Evolutionary conservation across 2,888 invertebrate species (phyloP).

Genomic region (Trissoscelio sp.): DNA sequence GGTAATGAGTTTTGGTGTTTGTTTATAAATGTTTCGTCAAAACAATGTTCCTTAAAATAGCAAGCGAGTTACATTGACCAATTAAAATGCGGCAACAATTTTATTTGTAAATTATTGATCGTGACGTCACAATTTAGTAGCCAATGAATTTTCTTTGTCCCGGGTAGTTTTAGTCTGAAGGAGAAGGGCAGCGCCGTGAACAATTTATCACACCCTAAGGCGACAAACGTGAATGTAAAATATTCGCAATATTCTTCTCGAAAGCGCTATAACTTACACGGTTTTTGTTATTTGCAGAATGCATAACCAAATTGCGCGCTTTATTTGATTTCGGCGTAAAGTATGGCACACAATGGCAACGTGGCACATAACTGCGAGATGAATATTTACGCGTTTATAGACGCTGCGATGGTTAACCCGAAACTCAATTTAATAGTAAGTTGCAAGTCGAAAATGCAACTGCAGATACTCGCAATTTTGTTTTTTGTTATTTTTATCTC

Average conservation of each 20-base stretch:
- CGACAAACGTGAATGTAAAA: slow-evolving; percentile 30
- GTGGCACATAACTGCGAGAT: slow-evolving; percentile 28
- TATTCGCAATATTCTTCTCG: slow-evolving; percentile 38
- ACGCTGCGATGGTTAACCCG: slow-evolving; percentile 13
- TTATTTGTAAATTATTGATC: slow-evolving; percentile 11
- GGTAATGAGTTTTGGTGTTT: background rate
- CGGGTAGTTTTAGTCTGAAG: background rate
- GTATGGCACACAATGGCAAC: slow-evolving; percentile 36
- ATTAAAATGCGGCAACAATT: background rate
- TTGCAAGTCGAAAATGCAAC: background rate
- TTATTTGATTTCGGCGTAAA: slow-evolving; percentile 56
- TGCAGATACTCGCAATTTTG: background rate
- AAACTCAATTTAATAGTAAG: slow-evolving; percentile 31
- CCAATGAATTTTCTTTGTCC: slow-evolving; percentile 18
- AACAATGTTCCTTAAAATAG: slow-evolving; percentile 4
- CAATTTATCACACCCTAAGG: slow-evolving; percentile 39
- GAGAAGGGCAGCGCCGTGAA: background rate
- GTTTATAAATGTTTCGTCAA: background rate
- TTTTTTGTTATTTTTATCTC: background rate
- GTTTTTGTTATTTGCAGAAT: slow-evolving; percentile 42
- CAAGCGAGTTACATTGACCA: background rate
- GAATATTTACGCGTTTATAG: slow-evolving; percentile 55
- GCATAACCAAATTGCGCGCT: slow-evolving; percentile 46
- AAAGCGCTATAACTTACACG: slow-evolving; percentile 43
- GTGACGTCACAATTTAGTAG: slow-evolving; percentile 2